phyloP scores from a whole-genome alignment of 2,797 vertebrate species.

The Gymnoscopelus microlampas region DNA sequence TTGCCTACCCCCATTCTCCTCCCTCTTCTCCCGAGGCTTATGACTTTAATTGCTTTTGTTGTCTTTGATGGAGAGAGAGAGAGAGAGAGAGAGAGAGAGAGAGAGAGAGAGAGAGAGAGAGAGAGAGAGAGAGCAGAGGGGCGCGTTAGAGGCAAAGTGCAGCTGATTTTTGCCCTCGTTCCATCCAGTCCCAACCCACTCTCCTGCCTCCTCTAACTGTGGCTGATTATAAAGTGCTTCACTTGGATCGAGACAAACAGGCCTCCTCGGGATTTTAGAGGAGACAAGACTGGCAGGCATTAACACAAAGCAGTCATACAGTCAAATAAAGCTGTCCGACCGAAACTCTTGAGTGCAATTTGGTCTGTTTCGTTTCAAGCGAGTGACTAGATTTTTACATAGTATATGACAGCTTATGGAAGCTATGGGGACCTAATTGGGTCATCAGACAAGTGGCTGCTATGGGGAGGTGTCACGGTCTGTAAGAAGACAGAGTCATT shows the following conservation, averaged over 20 bases:
- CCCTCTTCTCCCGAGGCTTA: constrained; percentile 11
- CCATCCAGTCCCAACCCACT: too few species aligned
- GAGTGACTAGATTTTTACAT: too few species aligned
- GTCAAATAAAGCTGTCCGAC: constrained; percentile 30
- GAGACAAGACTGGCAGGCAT: constrained; percentile 9
- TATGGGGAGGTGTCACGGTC: too few species aligned
- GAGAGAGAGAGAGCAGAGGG: too few species aligned
- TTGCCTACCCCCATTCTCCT: constrained; percentile 40
- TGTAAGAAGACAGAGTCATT: too few species aligned
- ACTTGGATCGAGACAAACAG: constrained; percentile 38
- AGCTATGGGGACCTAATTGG: neutral
- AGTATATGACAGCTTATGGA: neutral
- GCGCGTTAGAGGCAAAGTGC: neutral
- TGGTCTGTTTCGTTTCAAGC: neutral
- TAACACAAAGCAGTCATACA: constrained; percentile 7
- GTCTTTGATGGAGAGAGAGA: constrained; percentile 35
- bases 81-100: too few species aligned
- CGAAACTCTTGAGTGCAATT: neutral
- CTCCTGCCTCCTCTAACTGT: constrained; percentile 3
- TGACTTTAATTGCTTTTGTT: constrained; percentile 46
- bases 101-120: too few species aligned
- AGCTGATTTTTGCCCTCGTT: neutral
- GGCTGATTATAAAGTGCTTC: constrained; percentile 24
- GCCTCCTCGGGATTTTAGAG: constrained; percentile 27
- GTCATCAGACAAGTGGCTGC: too few species aligned